Evolutionary conservation across 2,113 vertebrate species (phyloP).

Genomic region (Podarcis muralis): DNA sequence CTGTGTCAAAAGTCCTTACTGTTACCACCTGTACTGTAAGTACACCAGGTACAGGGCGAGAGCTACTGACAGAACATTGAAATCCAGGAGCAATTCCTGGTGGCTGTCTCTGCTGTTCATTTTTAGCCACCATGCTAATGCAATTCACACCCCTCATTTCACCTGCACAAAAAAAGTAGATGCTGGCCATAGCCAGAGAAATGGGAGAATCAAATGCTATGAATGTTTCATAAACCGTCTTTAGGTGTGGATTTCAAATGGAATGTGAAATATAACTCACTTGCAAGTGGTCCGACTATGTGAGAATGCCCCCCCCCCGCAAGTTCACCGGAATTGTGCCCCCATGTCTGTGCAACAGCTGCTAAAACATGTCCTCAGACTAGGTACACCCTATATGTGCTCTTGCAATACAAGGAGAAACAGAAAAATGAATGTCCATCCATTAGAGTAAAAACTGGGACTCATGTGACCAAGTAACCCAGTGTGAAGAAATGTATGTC

Average conservation of each 20-base stretch:
- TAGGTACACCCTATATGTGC: slow-evolving; percentile 29
- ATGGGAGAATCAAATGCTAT: background rate
- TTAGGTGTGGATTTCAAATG: background rate
- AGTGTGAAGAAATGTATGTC: slow-evolving; percentile 34
- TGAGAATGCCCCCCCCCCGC: background rate
- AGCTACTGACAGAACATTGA: background rate
- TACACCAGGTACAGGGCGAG: background rate
- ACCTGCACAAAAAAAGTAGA: background rate
- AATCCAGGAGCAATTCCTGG: too few species aligned
- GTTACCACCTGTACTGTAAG: background rate
- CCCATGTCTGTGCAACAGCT: slow-evolving; percentile 20
- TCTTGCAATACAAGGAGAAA: slow-evolving; percentile 44
- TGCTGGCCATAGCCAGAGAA: background rate
- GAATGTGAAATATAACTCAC: background rate
- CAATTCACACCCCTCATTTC: background rate
- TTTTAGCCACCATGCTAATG: background rate
- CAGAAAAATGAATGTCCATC: background rate
- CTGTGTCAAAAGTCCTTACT: background rate
- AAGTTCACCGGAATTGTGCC: background rate
- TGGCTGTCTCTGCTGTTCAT: background rate
- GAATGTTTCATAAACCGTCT: background rate
- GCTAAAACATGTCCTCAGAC: slow-evolving; percentile 27
- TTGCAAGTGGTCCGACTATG: background rate
- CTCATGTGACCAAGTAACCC: background rate
- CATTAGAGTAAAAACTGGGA: slow-evolving; percentile 17